A percentile compares a stretch with the other conserved stretches of the same genome.
These are phyloP conservation scores for Aviceda leuphotes DNA, from an alignment of 2,797 vertebrate species.

Conservation along the genomic window DNA sequence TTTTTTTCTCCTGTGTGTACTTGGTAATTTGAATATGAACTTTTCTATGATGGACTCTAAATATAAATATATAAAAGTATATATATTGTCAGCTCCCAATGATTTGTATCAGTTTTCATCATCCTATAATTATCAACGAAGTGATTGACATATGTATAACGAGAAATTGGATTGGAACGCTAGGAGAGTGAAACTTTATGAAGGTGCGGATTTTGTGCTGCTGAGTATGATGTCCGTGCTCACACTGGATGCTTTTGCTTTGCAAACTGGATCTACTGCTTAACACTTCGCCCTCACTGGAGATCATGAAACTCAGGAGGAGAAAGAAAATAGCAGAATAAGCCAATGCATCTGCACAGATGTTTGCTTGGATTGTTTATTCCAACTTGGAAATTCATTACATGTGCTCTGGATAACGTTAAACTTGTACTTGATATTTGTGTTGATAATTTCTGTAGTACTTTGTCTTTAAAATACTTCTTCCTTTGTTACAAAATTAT, in stretches of 20 bases:
- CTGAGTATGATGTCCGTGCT: constrained; percentile 45
- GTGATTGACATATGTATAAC: background rate
- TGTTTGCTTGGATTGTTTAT: background rate
- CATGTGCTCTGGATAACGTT: constrained; percentile 4
- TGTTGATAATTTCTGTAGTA: constrained; percentile 54
- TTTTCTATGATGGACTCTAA: constrained; percentile 72
- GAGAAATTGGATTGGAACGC: constrained; percentile 22
- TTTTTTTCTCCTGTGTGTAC: constrained; percentile 47
- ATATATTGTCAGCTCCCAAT: constrained; percentile 64
- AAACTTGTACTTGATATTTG: constrained; percentile 49
- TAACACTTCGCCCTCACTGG: background rate
- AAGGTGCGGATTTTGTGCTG: constrained; percentile 54
- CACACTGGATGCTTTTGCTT: constrained; percentile 73
- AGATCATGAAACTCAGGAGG: constrained; percentile 25
- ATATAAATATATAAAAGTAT: constrained; percentile 63
- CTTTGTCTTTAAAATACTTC: constrained; percentile 55
- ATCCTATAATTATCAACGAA: constrained; percentile 32
- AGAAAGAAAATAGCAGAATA: constrained; percentile 31
- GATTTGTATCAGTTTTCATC: constrained; percentile 57
- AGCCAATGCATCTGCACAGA: constrained; percentile 8
- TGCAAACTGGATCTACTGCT: constrained; percentile 54
- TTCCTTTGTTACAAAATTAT: constrained; percentile 19
- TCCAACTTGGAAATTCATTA: constrained; percentile 1
- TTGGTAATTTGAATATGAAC: constrained; percentile 71
- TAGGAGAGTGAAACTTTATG: constrained; percentile 23